Evolutionary conservation across 2,888 invertebrate genomes (phyloP).

Genomic region (Drosophila aldrichi): DNA sequence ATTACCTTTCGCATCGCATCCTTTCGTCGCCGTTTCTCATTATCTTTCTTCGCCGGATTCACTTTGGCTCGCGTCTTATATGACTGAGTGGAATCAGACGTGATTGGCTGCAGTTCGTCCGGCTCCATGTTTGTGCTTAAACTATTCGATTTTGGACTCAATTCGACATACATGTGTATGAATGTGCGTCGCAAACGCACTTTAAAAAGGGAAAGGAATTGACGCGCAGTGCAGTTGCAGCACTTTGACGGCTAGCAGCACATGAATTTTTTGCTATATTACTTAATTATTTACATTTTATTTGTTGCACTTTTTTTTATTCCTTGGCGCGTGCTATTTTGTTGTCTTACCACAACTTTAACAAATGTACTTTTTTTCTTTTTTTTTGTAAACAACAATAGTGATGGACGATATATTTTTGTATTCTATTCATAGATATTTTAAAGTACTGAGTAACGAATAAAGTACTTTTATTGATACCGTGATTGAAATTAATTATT

Average conservation of each 20-base stretch:
- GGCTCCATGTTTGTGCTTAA: slow-evolving; percentile 59
- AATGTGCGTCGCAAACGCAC: slow-evolving; percentile 60
- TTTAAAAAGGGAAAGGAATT: slow-evolving; percentile 46
- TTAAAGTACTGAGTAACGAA: slow-evolving; percentile 15
- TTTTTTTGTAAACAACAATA: slow-evolving; percentile 66
- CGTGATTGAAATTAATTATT: neutral
- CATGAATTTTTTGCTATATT: slow-evolving; percentile 3
- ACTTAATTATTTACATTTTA: slow-evolving; percentile 43
- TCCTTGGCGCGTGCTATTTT: slow-evolving; percentile 27
- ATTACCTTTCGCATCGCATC: slow-evolving; percentile 84
- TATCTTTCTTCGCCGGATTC: slow-evolving; percentile 83
- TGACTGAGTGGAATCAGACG: slow-evolving; percentile 71
- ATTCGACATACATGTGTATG: slow-evolving; percentile 62
- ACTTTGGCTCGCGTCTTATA: slow-evolving; percentile 84
- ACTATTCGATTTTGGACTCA: slow-evolving; percentile 56
- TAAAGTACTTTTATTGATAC: neutral
- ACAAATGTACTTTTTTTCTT: slow-evolving; percentile 54
- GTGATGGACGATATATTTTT: slow-evolving; percentile 38
- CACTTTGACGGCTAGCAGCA: slow-evolving; percentile 10
- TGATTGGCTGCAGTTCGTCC: slow-evolving; percentile 44
- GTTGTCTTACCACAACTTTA: slow-evolving; percentile 45
- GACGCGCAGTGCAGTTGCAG: slow-evolving; percentile 26
- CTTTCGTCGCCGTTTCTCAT: slow-evolving; percentile 83
- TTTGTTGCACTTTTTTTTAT: slow-evolving; percentile 9
- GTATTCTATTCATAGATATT: slow-evolving; percentile 2